Evolutionary conservation across 2,113 vertebrate genomes (phyloP).

Genomic region (Forbesichthys agassizii): DNA sequence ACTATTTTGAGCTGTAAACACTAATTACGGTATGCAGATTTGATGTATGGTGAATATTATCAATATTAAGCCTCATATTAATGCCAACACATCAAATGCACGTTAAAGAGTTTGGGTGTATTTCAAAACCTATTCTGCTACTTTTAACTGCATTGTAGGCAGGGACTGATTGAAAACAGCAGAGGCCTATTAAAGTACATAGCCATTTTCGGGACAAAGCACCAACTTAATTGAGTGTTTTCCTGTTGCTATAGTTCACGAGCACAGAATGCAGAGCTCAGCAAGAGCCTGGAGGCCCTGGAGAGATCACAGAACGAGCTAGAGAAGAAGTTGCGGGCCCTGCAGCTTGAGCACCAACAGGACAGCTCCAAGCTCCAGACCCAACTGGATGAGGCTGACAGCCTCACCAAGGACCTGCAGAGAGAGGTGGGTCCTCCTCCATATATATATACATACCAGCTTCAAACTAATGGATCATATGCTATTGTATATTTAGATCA

Average conservation of each 20-base stretch:
- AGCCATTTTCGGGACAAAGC: not conserved
- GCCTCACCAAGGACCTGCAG: constrained; percentile 85
- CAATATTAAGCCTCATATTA: too few relatives aligned
- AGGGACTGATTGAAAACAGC: too few relatives aligned
- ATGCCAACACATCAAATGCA: too few relatives aligned
- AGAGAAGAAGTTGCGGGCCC: constrained; percentile 83
- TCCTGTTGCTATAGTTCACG: constrained; percentile 79
- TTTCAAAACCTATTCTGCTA: not conserved
- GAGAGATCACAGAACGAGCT: constrained; percentile 86
- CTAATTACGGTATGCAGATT: too few relatives aligned
- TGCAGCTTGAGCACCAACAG: constrained; percentile 87
- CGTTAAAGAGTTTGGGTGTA: too few relatives aligned
- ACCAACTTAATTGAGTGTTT: constrained; percentile 6
- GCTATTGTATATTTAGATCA: not conserved
- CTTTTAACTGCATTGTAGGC: not conserved
- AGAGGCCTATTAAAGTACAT: too few relatives aligned
- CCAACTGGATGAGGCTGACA: constrained; percentile 87
- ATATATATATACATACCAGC: not conserved
- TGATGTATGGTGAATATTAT: too few relatives aligned
- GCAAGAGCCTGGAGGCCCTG: constrained; percentile 82
- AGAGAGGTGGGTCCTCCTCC: constrained; percentile 81
- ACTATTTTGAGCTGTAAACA: not conserved
- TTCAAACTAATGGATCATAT: not conserved
- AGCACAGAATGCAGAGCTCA: constrained; percentile 86
- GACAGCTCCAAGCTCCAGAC: constrained; percentile 83